Evolutionary conservation across 2,797 vertebrate species (phyloP).

Genomic region (Oreochromis grahami): DNA sequence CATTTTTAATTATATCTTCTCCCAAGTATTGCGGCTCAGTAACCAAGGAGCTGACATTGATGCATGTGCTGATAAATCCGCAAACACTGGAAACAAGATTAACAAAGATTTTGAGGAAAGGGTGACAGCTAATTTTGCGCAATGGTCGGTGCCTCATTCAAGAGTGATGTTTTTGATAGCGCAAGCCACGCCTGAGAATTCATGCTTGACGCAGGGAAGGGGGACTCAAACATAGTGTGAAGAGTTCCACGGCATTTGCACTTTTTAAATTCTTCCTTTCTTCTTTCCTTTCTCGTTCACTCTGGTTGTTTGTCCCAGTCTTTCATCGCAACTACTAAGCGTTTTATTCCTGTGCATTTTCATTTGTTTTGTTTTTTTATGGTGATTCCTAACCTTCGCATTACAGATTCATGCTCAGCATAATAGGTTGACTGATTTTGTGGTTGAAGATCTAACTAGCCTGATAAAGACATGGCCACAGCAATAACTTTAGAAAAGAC

Average conservation of each 20-base stretch:
- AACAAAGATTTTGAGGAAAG: slow-evolving; percentile 99
- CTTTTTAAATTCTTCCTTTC: slow-evolving; percentile 72
- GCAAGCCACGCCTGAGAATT: slow-evolving; percentile 82
- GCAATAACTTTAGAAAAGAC: not conserved
- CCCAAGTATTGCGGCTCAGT: slow-evolving; percentile 95
- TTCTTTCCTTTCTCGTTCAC: not conserved
- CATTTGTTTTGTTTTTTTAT: not conserved
- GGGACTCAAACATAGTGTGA: slow-evolving; percentile 37
- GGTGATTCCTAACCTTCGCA: not conserved
- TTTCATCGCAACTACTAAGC: slow-evolving; percentile 3
- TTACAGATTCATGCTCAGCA: not conserved
- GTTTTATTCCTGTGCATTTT: not conserved
- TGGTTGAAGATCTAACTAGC: not conserved
- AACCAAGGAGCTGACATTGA: slow-evolving; percentile 99
- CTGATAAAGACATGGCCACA: not conserved
- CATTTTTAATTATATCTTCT: slow-evolving; percentile 99
- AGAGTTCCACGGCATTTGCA: slow-evolving; percentile 75
- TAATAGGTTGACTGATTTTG: not conserved
- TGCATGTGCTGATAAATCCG: slow-evolving; percentile 99
- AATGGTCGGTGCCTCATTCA: slow-evolving; percentile 95
- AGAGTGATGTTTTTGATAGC: slow-evolving; percentile 94
- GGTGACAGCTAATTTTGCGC: slow-evolving; percentile 99
- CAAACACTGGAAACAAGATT: slow-evolving; percentile 99
- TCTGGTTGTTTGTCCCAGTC: slow-evolving; percentile 6
- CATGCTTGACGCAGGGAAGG: slow-evolving; percentile 41